Evolutionary conservation across 2,888 invertebrate genomes (phyloP).

Genomic region (Balanococcus diminutus): DNA sequence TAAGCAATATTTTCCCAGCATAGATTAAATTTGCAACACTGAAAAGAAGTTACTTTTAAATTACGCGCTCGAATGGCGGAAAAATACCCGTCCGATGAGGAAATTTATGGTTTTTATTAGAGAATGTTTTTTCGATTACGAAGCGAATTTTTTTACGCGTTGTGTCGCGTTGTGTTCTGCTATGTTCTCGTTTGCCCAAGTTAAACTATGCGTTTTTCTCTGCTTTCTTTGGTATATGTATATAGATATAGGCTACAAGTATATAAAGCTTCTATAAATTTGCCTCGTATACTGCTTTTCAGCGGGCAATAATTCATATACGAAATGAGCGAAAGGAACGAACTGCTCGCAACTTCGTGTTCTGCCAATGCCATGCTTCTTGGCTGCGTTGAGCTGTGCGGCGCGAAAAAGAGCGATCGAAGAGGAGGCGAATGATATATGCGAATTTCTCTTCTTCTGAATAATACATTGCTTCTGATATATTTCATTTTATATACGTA

Average conservation of each 20-base stretch:
- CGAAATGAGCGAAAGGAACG: slow-evolving; percentile 43
- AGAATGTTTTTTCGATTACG: slow-evolving; percentile 46
- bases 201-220: slow-evolving; percentile 32
- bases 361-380: slow-evolving; percentile 43
- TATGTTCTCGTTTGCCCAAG: not conserved
- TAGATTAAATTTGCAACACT: slow-evolving; percentile 23
- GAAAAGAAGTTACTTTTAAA: slow-evolving; percentile 10
- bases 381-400: too few relatives aligned
- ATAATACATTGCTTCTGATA: slow-evolving; percentile 53
- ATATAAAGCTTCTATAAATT: slow-evolving; percentile 52
- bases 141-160: slow-evolving; percentile 46
- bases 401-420: slow-evolving; percentile 45
- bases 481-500: slow-evolving; percentile 45
- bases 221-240: not conserved
- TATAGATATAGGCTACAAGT: slow-evolving; percentile 29
- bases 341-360: slow-evolving; percentile 32
- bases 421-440: slow-evolving; percentile 47
- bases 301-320: slow-evolving; percentile 45
- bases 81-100: slow-evolving; percentile 22
- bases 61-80: slow-evolving; percentile 11
- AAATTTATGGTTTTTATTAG: slow-evolving; percentile 35
- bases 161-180: not conserved
- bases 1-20: not conserved
- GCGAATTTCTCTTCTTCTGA: slow-evolving; percentile 54
- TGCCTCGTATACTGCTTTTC: slow-evolving; percentile 44